phyloP scores from a whole-genome alignment of 92 coral and sea anemone species.

The Umimayanthus kanabou region DNA sequence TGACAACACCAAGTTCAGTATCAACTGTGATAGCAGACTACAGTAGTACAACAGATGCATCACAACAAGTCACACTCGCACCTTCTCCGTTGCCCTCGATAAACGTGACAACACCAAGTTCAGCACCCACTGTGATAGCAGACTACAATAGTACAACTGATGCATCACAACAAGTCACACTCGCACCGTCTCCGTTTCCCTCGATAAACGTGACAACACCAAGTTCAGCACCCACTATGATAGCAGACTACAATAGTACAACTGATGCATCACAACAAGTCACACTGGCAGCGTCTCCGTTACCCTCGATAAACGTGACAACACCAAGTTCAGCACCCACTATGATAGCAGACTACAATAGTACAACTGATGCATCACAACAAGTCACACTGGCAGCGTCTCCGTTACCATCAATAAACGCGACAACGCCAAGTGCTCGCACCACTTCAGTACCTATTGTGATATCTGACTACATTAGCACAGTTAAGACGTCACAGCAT shows the following conservation, averaged over 20 bases:
- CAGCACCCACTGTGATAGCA: not conserved
- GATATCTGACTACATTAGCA: too few species aligned
- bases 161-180: not conserved
- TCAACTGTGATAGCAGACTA: not conserved
- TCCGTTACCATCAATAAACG: not conserved
- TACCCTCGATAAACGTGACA: not conserved
- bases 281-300: not conserved
- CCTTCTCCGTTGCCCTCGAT: not conserved
- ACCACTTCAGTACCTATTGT: not conserved
- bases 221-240: not conserved
- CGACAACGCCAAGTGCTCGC: not conserved
- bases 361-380: not conserved
- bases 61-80: not conserved
- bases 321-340: not conserved
- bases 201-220: not conserved
- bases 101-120: not conserved
- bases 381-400: not conserved
- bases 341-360: not conserved
- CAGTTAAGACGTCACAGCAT: too few species aligned
- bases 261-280: not conserved
- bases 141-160: not conserved
- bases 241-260: not conserved
- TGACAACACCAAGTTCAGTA: not conserved
- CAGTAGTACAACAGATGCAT: not conserved
- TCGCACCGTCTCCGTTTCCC: not conserved